Conservation (phyloP, 2,113 vertebrate genomes). For the Triplophysa dalaica region DNA sequence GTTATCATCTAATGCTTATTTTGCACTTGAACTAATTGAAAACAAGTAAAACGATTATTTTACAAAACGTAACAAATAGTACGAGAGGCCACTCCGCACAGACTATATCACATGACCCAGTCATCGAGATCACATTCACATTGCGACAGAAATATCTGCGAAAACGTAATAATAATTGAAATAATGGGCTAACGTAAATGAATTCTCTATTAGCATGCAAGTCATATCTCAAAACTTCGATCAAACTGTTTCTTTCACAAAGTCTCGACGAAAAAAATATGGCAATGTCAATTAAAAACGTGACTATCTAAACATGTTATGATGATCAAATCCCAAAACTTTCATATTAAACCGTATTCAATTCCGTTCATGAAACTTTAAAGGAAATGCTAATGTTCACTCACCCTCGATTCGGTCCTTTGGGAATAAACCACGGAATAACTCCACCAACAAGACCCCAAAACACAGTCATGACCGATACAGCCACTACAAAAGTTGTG, state of each 20-base stretch:
- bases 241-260: not conserved
- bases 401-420: constrained; percentile 93
- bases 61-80: not conserved
- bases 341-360: no score
- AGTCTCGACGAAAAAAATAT: not conserved
- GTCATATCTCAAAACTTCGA: not conserved
- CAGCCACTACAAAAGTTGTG: constrained; percentile 76
- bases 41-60: not conserved
- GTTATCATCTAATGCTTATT: not conserved
- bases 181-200: no score
- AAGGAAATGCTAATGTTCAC: constrained; percentile 65
- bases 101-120: no score
- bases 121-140: not conserved
- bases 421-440: constrained; percentile 88
- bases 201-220: not conserved
- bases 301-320: no score
- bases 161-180: no score
- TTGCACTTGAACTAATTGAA: not conserved
- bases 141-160: not conserved
- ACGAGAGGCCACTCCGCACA: not conserved
- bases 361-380: not conserved
- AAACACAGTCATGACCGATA: constrained; percentile 89
- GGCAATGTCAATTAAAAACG: no score
- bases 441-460: constrained; percentile 86
- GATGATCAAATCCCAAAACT: no score